These are phyloP conservation scores for Lerista edwardsae DNA, from an alignment of 2,797 vertebrate species.

Conservation along the genomic window DNA sequence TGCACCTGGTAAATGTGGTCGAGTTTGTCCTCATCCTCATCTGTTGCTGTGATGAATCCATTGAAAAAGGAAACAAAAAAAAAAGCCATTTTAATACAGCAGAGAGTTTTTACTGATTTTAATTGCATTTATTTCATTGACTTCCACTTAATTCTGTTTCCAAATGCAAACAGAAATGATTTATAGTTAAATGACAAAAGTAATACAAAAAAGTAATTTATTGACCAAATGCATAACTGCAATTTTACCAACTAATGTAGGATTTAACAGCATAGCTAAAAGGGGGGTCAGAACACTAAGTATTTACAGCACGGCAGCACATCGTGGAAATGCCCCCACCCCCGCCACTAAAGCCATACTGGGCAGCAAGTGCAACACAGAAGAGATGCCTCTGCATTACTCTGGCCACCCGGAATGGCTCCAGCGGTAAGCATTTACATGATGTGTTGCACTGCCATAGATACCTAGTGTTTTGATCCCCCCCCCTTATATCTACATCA, in stretches of 20 bases:
- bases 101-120: neutral
- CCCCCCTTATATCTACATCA: too few relatives aligned
- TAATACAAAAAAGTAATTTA: neutral
- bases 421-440: too few relatives aligned
- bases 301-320: too few relatives aligned
- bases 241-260: neutral
- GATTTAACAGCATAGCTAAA: too few relatives aligned
- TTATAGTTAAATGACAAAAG: neutral
- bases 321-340: too few relatives aligned
- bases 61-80: neutral
- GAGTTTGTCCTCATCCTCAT: slow-evolving; percentile 62
- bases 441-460: too few relatives aligned
- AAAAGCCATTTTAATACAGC: slow-evolving; percentile 3
- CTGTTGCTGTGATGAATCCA: slow-evolving; percentile 46
- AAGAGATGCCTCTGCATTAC: too few relatives aligned
- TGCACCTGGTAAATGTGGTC: slow-evolving; percentile 25
- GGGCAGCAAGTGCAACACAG: too few relatives aligned
- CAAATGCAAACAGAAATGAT: neutral
- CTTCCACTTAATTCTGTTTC: neutral
- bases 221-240: neutral
- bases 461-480: too few relatives aligned
- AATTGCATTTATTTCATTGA: neutral
- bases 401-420: too few relatives aligned
- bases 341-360: too few relatives aligned
- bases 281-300: too few relatives aligned